Percentiles rank a stretch among this genome's conserved stretches.
Evolutionary conservation across 2,888 invertebrate species (phyloP).

Genomic region (Callosobruchus maculatus): DNA sequence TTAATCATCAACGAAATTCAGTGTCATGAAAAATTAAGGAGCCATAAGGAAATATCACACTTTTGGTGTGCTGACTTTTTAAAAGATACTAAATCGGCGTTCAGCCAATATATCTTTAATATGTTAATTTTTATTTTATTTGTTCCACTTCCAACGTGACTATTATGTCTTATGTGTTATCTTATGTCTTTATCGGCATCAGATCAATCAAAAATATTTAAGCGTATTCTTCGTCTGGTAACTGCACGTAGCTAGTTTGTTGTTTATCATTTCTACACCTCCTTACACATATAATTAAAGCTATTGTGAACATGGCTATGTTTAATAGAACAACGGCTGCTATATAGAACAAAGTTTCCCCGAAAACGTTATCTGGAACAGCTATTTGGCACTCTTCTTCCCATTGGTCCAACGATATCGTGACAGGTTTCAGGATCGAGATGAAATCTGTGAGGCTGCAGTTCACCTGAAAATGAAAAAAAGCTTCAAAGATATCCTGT

Average conservation of each 20-base stretch:
- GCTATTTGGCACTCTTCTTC: constrained; percentile 57
- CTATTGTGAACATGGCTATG: constrained; percentile 13
- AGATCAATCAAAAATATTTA: constrained; percentile 1
- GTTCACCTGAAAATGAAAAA: constrained; percentile 21
- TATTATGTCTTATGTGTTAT: too few relatives aligned
- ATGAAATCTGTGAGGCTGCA: constrained; percentile 63
- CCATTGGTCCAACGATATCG: constrained; percentile 59
- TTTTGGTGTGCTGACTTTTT: too few relatives aligned
- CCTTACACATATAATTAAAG: neutral
- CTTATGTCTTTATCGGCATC: too few relatives aligned
- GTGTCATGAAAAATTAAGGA: too few relatives aligned
- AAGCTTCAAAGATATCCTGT: too few relatives aligned
- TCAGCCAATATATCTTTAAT: too few relatives aligned
- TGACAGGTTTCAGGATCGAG: constrained; percentile 57
- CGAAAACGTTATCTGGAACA: constrained; percentile 17
- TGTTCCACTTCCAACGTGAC: too few relatives aligned
- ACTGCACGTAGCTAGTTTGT: constrained; percentile 24
- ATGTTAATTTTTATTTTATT: too few relatives aligned
- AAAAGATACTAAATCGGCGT: too few relatives aligned
- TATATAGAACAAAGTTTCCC: constrained; percentile 18
- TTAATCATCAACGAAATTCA: too few relatives aligned
- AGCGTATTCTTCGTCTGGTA: constrained; percentile 32
- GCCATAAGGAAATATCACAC: too few relatives aligned
- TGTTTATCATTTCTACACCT: neutral
- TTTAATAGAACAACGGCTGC: constrained; percentile 19